Evolutionary conservation across 2,797 vertebrate species (phyloP), one percentile per base, ranked within the genome.

Genomic region (Artibeus jamaicensis): DNA sequence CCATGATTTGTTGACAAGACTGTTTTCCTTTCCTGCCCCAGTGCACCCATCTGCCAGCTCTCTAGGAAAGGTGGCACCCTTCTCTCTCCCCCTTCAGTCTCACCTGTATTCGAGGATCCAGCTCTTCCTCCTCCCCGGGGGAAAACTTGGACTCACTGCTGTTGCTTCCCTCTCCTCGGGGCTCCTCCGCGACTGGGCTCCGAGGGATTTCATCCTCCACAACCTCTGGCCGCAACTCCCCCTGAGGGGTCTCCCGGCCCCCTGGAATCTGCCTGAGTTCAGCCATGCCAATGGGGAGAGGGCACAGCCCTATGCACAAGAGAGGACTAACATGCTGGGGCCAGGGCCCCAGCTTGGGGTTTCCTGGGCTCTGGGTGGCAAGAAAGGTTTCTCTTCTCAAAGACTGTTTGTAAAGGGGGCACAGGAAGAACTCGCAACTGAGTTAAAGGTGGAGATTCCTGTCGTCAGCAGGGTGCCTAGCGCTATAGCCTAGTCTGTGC

Each of bases 61-160:
- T 86, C 71, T n/a, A 46, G 55, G 14, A 48, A 50, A 29, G n/a
- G 15, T 34, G 12, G 67, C 21, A n/a, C 57, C 18, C 5, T 50
- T 26, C 2, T 11, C 57, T 46, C 42, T 32, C 9, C 48, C 4
- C 18, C 14, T 32, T 44, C 8, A 2, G 21, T 32, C 97, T 97
- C 91, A 97, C 97, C 99, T 99, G 99, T 76, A 99, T 99, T 92
- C 99, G 98, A 22, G 99, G 99, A 91, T 99, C 99, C 89, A 99
- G 94, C 81, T 99, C 99, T 93, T 99, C 99, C 79, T 99, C 99
- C 74, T 98, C 98, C 91, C 98, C 92, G 2, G 96, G 96, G 3
- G 93, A 92, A 34, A 94, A 42, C 62, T 97, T 98, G 96, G 97
- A 79, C 26, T 97, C 95, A 2, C 97, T 97, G 6, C 82, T 32